phyloP scores from a whole-genome alignment of 2,888 invertebrate species.

The Agelastica alni region DNA sequence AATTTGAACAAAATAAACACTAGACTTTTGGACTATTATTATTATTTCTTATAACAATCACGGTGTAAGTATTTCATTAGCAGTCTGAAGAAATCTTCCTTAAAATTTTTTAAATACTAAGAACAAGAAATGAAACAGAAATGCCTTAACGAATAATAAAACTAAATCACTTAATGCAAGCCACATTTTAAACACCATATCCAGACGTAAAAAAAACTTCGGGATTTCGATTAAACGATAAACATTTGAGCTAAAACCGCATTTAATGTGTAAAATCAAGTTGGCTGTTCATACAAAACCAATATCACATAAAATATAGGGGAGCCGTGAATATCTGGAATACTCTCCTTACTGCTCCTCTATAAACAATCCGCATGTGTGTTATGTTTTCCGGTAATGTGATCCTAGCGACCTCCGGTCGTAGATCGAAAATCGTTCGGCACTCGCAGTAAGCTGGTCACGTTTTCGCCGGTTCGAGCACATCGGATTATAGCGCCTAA shows the following conservation, averaged over 20 bases:
- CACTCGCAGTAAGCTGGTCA: constrained; percentile 11
- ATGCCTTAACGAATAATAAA: constrained; percentile 18
- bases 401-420: background rate
- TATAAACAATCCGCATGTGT: background rate
- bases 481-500: constrained; percentile 40
- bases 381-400: background rate
- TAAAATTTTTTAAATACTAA: background rate
- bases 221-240: constrained; percentile 48
- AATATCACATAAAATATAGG: constrained; percentile 47
- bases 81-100: too few relatives aligned
- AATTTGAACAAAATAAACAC: too few relatives aligned
- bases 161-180: constrained; percentile 31
- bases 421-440: constrained; percentile 3
- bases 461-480: constrained; percentile 14
- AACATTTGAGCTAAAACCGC: constrained; percentile 40
- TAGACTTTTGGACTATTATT: too few relatives aligned
- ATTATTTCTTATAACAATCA: too few relatives aligned
- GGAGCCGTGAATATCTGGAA: constrained; percentile 31
- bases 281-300: constrained; percentile 45
- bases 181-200: constrained; percentile 36
- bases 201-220: constrained; percentile 33
- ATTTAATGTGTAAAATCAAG: constrained; percentile 53
- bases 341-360: background rate
- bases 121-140: constrained; percentile 4
- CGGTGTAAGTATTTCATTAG: too few relatives aligned